Percentiles rank a stretch among this genome's conserved stretches.
phyloP scores from a whole-genome alignment of 2,888 invertebrate genomes.

The Pyrrhia umbra region DNA sequence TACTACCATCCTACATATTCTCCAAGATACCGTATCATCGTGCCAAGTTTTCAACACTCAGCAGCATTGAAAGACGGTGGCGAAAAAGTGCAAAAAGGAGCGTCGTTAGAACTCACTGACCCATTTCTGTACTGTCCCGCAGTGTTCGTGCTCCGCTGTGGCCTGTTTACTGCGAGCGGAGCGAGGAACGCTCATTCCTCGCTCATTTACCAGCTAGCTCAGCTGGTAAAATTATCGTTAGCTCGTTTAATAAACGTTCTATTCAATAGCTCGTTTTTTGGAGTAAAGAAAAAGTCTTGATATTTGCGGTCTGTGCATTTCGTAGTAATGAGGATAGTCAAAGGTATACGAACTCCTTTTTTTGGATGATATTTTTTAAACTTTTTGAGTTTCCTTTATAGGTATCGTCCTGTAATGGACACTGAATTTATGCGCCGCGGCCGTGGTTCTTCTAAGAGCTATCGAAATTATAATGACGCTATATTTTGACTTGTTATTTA shows the following conservation, averaged over 20 bases:
- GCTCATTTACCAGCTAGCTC: conserved; percentile 25
- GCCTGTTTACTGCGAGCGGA: conserved; percentile 49
- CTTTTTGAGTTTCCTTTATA: conserved; percentile 11
- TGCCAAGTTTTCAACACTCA: conserved; percentile 55
- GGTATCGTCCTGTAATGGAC: neutral
- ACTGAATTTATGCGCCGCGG: too few relatives aligned
- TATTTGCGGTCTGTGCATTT: conserved; percentile 28
- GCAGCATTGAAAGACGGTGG: conserved; percentile 53
- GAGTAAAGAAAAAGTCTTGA: conserved; percentile 5
- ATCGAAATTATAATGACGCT: neutral
- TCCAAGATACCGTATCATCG: conserved; percentile 55
- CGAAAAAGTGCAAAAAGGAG: conserved; percentile 75
- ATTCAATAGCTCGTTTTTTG: conserved; percentile 15
- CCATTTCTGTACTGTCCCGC: conserved; percentile 70
- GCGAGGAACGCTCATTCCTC: conserved; percentile 21
- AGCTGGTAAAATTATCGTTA: conserved; percentile 22
- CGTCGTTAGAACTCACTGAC: conserved; percentile 78
- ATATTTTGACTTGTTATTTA: too few relatives aligned
- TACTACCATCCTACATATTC: conserved; percentile 33
- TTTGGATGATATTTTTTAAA: neutral
- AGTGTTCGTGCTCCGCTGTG: conserved; percentile 19
- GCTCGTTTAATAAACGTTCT: neutral
- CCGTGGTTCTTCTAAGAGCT: neutral
- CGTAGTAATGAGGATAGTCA: conserved; percentile 25
- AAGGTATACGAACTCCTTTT: conserved; percentile 24